Percentiles rank a stretch among this genome's conserved stretches.
Evolutionary conservation across 2,888 invertebrate genomes (phyloP).

Genomic region (Hyposoter didymator): DNA sequence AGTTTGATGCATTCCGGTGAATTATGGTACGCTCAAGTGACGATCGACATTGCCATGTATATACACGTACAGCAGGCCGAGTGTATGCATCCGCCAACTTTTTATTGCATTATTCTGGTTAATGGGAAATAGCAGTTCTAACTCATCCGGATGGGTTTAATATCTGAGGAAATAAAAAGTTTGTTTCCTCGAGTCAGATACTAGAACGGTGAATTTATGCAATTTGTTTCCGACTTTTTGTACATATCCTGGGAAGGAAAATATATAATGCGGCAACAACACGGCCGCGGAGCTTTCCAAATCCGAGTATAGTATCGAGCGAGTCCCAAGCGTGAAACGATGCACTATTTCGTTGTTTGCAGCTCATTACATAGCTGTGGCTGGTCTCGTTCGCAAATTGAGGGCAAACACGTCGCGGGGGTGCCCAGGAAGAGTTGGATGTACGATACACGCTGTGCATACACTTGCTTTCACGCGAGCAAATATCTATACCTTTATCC

Average conservation of each 20-base stretch:
- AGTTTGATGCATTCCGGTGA: not conserved
- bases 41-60: not conserved
- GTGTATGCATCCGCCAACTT: not conserved
- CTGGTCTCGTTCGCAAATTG: constrained; percentile 62
- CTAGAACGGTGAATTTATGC: constrained; percentile 4
- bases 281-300: constrained; percentile 47
- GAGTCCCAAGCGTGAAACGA: constrained; percentile 58
- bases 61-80: not conserved
- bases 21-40: constrained; percentile 3
- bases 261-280: constrained; percentile 25
- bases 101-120: constrained; percentile 7
- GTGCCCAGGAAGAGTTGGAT: constrained; percentile 53
- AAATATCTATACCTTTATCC: constrained; percentile 8
- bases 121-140: not conserved
- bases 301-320: constrained; percentile 47
- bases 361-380: constrained; percentile 62
- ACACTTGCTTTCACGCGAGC: not conserved
- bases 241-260: constrained; percentile 20
- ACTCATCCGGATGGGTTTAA: not conserved
- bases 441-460: constrained; percentile 1
- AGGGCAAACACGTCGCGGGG: constrained; percentile 61
- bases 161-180: not conserved
- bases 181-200: not conserved
- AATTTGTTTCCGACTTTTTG: constrained; percentile 1
- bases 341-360: constrained; percentile 66